A percentile compares a stretch with the other conserved stretches of the same genome.
These are phyloP conservation scores for Gallirallus australis DNA, from an alignment of 2,797 vertebrate genomes.

Conservation along the genomic window DNA sequence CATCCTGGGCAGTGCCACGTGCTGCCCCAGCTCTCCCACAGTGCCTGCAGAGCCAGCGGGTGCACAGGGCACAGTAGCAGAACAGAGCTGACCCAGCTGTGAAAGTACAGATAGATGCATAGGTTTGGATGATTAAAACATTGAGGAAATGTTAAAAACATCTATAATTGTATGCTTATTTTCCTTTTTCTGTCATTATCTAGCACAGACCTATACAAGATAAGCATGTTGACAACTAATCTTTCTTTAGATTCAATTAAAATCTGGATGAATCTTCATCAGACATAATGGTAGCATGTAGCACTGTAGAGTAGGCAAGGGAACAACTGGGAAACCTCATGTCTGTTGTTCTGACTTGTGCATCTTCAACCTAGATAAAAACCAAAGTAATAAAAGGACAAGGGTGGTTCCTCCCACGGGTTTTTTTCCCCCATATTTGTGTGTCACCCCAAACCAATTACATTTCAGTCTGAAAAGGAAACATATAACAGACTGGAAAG, in stretches of 20 bases:
- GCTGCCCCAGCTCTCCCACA: background rate
- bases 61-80: background rate
- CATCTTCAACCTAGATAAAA: background rate
- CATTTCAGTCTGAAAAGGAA: background rate
- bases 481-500: background rate
- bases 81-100: background rate
- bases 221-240: background rate
- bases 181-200: background rate
- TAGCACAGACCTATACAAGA: background rate
- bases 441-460: background rate
- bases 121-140: background rate
- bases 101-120: background rate
- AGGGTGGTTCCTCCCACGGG: background rate
- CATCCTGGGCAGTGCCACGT: background rate
- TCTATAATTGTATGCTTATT: background rate
- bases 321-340: background rate
- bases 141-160: background rate
- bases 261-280: background rate
- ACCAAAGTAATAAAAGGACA: background rate
- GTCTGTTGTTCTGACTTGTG: background rate
- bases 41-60: background rate
- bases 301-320: background rate
- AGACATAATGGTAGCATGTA: background rate
- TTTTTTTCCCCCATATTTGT: background rate
- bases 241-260: background rate